Percentiles rank a stretch among this genome's conserved stretches.
These are phyloP conservation scores for Labia minor DNA, from an alignment of 2,888 invertebrate species.

Conservation along the genomic window DNA sequence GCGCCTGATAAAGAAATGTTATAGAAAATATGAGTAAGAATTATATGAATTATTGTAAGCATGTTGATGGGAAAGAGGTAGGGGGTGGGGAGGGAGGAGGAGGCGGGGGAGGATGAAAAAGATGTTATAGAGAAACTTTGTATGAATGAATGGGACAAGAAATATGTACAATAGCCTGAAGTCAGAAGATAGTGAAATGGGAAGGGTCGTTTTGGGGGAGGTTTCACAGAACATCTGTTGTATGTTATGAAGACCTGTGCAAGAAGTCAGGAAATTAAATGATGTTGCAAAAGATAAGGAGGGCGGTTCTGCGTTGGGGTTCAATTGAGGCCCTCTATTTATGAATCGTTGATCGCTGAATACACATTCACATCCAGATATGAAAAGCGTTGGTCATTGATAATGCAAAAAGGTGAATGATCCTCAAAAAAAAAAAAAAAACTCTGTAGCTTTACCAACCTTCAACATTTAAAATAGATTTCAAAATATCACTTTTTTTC, in stretches of 20 bases:
- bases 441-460: no score
- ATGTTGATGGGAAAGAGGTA: neutral
- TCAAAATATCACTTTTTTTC: no score
- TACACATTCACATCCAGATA: no score
- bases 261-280: constrained; percentile 13
- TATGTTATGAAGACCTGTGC: neutral
- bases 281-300: neutral
- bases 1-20: no score
- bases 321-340: neutral
- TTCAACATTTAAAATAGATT: no score
- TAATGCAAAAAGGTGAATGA: no score
- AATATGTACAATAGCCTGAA: neutral
- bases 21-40: no score
- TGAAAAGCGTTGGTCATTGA: no score
- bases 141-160: neutral
- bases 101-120: neutral
- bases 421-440: no score
- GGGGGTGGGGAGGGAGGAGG: neutral
- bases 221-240: neutral
- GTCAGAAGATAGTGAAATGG: neutral
- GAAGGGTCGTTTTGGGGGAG: neutral
- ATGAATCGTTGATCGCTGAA: neutral
- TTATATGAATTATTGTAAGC: no score
- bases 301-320: neutral
- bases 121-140: neutral